phyloP scores from a whole-genome alignment of 2,888 invertebrate genomes.

The Halictus ligatus region DNA sequence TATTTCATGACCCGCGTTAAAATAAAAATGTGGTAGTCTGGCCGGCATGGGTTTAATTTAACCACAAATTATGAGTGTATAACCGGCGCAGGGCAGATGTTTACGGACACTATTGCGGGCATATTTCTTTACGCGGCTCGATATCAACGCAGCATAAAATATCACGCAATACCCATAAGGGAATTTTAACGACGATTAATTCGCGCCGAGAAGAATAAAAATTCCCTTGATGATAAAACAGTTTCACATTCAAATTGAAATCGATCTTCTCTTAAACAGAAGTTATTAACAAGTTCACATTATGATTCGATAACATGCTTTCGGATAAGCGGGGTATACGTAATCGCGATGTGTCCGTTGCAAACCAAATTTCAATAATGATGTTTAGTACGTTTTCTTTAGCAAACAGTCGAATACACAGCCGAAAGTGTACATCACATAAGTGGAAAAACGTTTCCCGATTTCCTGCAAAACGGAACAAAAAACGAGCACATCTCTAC shows the following conservation, averaged over 20 bases:
- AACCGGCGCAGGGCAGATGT: neutral
- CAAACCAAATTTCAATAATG: neutral
- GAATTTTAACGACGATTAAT: slow-evolving; percentile 26
- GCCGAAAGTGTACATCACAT: too few relatives aligned
- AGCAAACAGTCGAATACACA: too few relatives aligned
- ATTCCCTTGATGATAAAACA: neutral
- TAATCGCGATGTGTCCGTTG: too few relatives aligned
- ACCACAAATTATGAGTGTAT: slow-evolving; percentile 25
- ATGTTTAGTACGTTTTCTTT: neutral
- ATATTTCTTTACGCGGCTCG: slow-evolving; percentile 11
- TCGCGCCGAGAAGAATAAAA: slow-evolving; percentile 13
- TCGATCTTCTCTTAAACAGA: too few relatives aligned
- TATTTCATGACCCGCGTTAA: slow-evolving; percentile 21
- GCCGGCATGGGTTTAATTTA: slow-evolving; percentile 21
- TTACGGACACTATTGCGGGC: slow-evolving; percentile 14
- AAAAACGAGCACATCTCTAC: neutral
- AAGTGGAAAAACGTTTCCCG: neutral
- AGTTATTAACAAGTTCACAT: neutral
- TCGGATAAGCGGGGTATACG: neutral
- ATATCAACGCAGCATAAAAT: slow-evolving; percentile 9
- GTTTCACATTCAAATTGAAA: neutral
- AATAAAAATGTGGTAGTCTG: slow-evolving; percentile 20
- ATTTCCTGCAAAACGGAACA: neutral
- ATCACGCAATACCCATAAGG: slow-evolving; percentile 12
- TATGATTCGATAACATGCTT: neutral